Evolutionary conservation across 2,888 invertebrate species (phyloP).

Genomic region (Conistra vaccinii): DNA sequence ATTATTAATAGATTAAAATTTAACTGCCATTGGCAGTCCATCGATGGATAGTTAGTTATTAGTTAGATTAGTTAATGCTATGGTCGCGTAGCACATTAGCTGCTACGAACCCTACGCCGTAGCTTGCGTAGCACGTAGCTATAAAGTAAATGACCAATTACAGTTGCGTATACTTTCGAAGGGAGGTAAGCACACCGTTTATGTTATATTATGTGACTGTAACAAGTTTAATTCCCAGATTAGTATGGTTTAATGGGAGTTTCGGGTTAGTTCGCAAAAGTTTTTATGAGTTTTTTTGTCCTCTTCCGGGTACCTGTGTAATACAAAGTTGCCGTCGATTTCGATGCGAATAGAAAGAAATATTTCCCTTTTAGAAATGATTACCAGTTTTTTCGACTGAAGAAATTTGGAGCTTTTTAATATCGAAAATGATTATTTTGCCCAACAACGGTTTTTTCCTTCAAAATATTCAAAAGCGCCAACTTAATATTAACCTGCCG

Average conservation of each 20-base stretch:
- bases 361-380: background rate
- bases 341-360: background rate
- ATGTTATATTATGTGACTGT: conserved; percentile 40
- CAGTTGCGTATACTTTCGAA: conserved; percentile 1
- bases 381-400: background rate
- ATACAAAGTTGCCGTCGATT: conserved; percentile 24
- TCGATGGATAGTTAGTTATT: background rate
- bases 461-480: conserved; percentile 13
- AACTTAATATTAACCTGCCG: conserved; percentile 22
- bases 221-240: conserved; percentile 58
- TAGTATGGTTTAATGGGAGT: conserved; percentile 58
- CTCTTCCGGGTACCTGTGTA: conserved; percentile 47
- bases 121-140: conserved; percentile 16
- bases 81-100: conserved; percentile 12
- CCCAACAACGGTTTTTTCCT: background rate
- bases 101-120: conserved; percentile 40
- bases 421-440: background rate
- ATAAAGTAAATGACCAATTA: conserved; percentile 23
- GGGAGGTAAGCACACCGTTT: conserved; percentile 24
- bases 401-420: background rate
- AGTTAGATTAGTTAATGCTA: conserved; percentile 6
- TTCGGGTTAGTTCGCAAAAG: conserved; percentile 55
- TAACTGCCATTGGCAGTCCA: background rate
- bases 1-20: background rate
- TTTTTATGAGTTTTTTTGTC: conserved; percentile 58